Evolutionary conservation across 2,888 invertebrate species (phyloP), one percentile per base, ranked within the genome.

Genomic region (Liopterus haemorrhoidalis): DNA sequence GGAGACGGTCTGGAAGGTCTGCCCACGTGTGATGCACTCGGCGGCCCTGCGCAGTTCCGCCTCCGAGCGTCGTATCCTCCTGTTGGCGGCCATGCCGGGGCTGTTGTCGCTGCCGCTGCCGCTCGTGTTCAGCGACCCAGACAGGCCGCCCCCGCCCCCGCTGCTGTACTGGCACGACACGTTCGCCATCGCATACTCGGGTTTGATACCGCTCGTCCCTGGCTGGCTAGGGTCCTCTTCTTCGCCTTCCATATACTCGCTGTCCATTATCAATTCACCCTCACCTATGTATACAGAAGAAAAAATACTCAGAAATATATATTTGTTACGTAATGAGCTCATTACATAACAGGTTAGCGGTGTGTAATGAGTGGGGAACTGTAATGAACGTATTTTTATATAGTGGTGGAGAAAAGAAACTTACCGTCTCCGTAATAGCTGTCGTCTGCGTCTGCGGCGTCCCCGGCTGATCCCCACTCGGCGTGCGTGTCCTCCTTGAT

Each of bases 1-100:
- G 46, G 86, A 87, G 20, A 88, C 88, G 1, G 84, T 86, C 68
- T 88, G 88, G 72, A 88, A 89, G 58, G 89, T 89, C 70, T 83
- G 83, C 1, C 89, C 88, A 42, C 85, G 79, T n/a, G 85, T 83
- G 50, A 89, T 87, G 67, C 86, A 85, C 63, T 87, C 86, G 2
- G 88, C 88, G 1, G 88, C 88, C 61, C 85, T 78, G n/a, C 82
- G 75, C 38, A 87, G 62, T 56, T 84, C 80, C 33, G 79, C 81
- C 64, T 87, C 87, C 20, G 85, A 84, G 54, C 87, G 77, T 1
- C 87, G 73, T 55, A 83, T 80, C 21, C 83, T 70, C 54, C 67
- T 55, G 42, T 63, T 78, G 32, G 79, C 76, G 12, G 38, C 27
- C 46, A 63, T 67, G 28, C 64, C 65, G 5, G 65, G 60, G 4